These are phyloP conservation scores for Dyspetes luteomarginatus DNA, from an alignment of 2,888 invertebrate genomes.

Conservation along the genomic window DNA sequence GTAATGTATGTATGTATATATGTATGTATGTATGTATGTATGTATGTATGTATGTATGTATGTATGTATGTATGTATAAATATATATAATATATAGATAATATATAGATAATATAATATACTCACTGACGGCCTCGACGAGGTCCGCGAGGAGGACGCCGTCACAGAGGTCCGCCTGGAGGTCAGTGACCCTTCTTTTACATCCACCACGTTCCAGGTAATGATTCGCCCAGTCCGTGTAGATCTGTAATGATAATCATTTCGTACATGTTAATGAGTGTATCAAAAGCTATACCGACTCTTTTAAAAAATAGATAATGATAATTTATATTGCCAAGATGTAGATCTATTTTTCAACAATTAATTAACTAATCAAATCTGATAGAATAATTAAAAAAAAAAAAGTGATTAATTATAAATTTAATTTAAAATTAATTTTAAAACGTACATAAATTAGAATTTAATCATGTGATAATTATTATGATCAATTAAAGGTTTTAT, in stretches of 20 bases:
- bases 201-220: conserved; percentile 95
- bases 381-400: too few species aligned
- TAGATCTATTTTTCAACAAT: too few species aligned
- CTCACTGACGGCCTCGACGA: conserved; percentile 97
- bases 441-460: too few species aligned
- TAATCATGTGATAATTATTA: too few species aligned
- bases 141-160: conserved; percentile 95
- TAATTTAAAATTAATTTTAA: too few species aligned
- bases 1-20: too few species aligned
- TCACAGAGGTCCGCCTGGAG: conserved; percentile 96
- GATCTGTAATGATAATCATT: conserved; percentile 87
- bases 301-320: too few species aligned
- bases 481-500: too few species aligned
- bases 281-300: neutral
- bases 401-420: too few species aligned
- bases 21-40: neutral
- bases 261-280: conserved; percentile 29
- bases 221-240: conserved; percentile 99
- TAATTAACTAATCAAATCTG: too few species aligned
- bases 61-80: too few species aligned
- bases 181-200: conserved; percentile 93
- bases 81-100: neutral
- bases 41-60: neutral
- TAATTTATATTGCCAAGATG: too few species aligned
- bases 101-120: conserved; percentile 75